A percentile compares a stretch with the other conserved stretches of the same genome.
Conservation (phyloP, 2,888 invertebrate species). For the Agrilus mali region DNA sequence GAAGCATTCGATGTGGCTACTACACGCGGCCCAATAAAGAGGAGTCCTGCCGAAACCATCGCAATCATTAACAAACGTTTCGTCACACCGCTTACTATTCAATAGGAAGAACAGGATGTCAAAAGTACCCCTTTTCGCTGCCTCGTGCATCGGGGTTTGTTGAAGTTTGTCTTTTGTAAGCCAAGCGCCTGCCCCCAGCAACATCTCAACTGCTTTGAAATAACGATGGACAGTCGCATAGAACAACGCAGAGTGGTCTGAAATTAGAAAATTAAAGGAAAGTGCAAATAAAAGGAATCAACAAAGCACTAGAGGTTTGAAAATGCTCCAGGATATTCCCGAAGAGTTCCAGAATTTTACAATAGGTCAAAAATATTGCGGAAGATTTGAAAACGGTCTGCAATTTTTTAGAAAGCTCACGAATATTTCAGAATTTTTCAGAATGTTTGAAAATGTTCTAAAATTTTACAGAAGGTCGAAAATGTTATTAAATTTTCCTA, state of each 20-base stretch:
- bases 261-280: conserved; percentile 3
- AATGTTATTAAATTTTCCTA: too few relatives aligned
- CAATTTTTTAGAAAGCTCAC: too few relatives aligned
- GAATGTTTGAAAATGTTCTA: too few relatives aligned
- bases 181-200: conserved; percentile 29
- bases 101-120: conserved; percentile 20
- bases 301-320: too few relatives aligned
- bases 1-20: conserved; percentile 37
- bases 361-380: too few relatives aligned
- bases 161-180: conserved; percentile 21
- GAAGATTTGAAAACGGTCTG: too few relatives aligned
- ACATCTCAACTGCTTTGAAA: conserved; percentile 21
- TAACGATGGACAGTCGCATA: conserved; percentile 30
- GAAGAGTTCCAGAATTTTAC: too few relatives aligned
- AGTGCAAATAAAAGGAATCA: too few relatives aligned
- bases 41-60: conserved; percentile 35
- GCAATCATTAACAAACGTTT: conserved; percentile 18
- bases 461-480: too few relatives aligned
- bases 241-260: conserved; percentile 29
- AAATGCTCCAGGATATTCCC: too few relatives aligned
- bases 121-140: conserved; percentile 25
- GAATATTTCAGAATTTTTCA: too few relatives aligned
- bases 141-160: conserved; percentile 31
- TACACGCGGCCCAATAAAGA: conserved; percentile 40
- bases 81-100: conserved; percentile 17